phyloP scores from a whole-genome alignment of 92 coral and sea anemone species.

The Scolanthus callimorphus region DNA sequence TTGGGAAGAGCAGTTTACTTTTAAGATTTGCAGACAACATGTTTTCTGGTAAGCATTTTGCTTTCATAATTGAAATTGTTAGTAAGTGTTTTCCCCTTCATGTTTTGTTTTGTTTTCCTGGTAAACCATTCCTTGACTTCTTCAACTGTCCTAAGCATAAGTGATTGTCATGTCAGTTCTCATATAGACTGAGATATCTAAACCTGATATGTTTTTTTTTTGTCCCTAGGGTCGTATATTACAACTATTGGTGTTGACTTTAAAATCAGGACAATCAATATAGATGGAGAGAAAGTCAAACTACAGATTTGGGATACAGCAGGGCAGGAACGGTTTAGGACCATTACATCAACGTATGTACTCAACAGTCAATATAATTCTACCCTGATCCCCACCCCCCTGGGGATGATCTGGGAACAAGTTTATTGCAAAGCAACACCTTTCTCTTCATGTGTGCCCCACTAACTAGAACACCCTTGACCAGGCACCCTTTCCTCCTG shows the following conservation, averaged over 20 bases:
- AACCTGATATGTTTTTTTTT: neutral
- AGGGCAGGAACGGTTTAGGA: conserved; percentile 95
- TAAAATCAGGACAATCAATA: conserved; percentile 88
- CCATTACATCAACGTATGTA: conserved; percentile 97
- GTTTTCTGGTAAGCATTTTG: conserved; percentile 92
- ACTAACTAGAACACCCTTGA: too few relatives aligned
- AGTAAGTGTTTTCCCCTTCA: too few relatives aligned
- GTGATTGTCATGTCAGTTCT: too few relatives aligned
- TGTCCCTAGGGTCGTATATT: conserved; percentile 76
- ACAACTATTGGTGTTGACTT: conserved; percentile 99
- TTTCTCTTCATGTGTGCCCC: too few relatives aligned
- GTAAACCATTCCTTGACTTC: too few relatives aligned
- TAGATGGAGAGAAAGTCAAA: conserved; percentile 94
- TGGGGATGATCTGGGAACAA: too few relatives aligned
- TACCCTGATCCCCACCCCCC: too few relatives aligned
- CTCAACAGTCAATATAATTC: neutral
- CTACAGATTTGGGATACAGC: conserved; percentile 99
- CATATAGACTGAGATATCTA: neutral
- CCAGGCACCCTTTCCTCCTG: too few relatives aligned
- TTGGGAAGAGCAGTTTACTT: conserved; percentile 96
- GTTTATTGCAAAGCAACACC: too few relatives aligned
- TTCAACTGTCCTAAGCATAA: too few relatives aligned
- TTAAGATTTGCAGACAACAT: conserved; percentile 96
- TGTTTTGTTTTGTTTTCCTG: too few relatives aligned
- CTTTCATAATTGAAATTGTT: too few relatives aligned